Conservation (phyloP, 2,888 invertebrate species). For the Cabera pusaria region DNA sequence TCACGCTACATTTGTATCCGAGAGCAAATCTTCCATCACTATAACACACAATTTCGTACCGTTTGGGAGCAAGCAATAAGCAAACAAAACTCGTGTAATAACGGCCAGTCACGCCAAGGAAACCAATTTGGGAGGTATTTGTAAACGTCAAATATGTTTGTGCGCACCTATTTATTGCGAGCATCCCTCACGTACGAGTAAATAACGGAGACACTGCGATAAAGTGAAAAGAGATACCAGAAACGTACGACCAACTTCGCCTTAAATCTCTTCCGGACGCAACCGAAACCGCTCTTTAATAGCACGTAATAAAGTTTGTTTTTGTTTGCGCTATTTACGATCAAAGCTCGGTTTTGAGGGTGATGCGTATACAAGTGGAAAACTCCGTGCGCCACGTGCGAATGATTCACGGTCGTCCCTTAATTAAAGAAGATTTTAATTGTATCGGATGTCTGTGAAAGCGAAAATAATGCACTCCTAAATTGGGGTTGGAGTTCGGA, state of each 20-base stretch:
- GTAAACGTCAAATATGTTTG: slow-evolving; percentile 82
- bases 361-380: slow-evolving; percentile 75
- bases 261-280: slow-evolving; percentile 50
- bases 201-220: slow-evolving; percentile 81
- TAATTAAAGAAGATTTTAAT: slow-evolving; percentile 85
- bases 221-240: slow-evolving; percentile 80
- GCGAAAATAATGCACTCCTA: slow-evolving; percentile 83
- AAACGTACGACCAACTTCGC: slow-evolving; percentile 54
- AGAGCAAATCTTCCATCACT: slow-evolving; percentile 39
- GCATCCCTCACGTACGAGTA: slow-evolving; percentile 81
- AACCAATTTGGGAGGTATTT: slow-evolving; percentile 80
- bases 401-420: slow-evolving; percentile 82
- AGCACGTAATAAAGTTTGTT: slow-evolving; percentile 48
- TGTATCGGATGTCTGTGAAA: slow-evolving; percentile 83
- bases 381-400: slow-evolving; percentile 83
- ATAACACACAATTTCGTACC: slow-evolving; percentile 43
- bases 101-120: slow-evolving; percentile 75
- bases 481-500: slow-evolving; percentile 76
- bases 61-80: slow-evolving; percentile 59
- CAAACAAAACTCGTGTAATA: slow-evolving; percentile 71
- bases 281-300: slow-evolving; percentile 50
- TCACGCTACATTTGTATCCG: no score
- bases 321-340: slow-evolving; percentile 43
- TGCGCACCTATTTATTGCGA: slow-evolving; percentile 79
- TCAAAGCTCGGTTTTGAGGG: slow-evolving; percentile 54